Conservation (phyloP, 2,888 invertebrate species). For the Nomada flava region DNA sequence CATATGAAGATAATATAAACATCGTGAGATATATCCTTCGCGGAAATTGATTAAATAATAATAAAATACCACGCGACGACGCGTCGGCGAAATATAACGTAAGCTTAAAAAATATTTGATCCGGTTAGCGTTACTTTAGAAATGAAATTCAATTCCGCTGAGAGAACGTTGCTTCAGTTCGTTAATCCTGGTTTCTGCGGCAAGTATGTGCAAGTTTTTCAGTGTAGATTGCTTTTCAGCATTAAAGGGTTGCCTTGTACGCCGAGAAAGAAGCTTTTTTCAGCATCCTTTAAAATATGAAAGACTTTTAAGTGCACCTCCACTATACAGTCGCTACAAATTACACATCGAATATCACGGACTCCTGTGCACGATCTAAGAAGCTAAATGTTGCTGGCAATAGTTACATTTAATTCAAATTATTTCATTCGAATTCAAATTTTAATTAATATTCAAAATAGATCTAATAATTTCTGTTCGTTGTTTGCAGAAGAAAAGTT, state of each 20-base stretch:
- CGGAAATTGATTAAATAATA: not conserved
- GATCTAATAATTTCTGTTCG: not conserved
- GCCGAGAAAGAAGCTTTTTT: conserved; percentile 3
- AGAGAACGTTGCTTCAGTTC: conserved; percentile 21
- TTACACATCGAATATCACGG: too few relatives aligned
- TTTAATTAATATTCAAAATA: too few relatives aligned
- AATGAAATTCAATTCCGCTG: conserved; percentile 17
- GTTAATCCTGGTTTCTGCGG: conserved; percentile 33
- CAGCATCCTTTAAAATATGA: too few relatives aligned
- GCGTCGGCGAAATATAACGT: not conserved
- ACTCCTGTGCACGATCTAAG: too few relatives aligned
- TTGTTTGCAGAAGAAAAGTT: not conserved
- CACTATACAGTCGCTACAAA: not conserved
- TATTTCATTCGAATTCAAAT: too few relatives aligned
- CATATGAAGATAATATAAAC: too few relatives aligned
- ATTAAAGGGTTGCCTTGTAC: conserved; percentile 27
- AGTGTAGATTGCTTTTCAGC: conserved; percentile 40
- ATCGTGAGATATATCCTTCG: too few relatives aligned
- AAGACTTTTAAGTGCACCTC: not conserved
- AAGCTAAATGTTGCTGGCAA: too few relatives aligned
- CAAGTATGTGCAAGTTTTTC: conserved; percentile 28
- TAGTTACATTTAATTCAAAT: too few relatives aligned
- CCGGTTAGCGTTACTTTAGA: conserved; percentile 12
- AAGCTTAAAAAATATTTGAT: conserved; percentile 12
- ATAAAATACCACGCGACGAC: not conserved